phyloP scores from a whole-genome alignment of 1,140 invertebrate genomes.

The Anoplolepis gracilipes region DNA sequence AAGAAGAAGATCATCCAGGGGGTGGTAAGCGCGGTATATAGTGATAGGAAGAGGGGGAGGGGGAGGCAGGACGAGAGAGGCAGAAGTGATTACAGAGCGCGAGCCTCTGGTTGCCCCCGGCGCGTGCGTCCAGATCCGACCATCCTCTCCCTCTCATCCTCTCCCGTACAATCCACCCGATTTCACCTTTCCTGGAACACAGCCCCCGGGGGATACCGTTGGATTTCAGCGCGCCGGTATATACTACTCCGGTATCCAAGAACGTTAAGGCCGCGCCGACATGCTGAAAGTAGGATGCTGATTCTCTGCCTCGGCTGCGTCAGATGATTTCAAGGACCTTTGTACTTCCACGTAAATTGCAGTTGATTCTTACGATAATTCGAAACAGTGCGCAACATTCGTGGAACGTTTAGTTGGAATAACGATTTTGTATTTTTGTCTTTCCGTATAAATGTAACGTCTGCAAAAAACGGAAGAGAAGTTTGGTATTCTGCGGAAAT shows the following conservation, averaged over 20 bases:
- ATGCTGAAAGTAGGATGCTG: conserved; percentile 27
- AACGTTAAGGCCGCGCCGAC: conserved; percentile 64
- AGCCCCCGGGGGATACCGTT: conserved; percentile 67
- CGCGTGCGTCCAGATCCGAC: conserved; percentile 82
- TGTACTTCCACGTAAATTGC: neutral
- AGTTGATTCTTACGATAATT: conserved; percentile 14
- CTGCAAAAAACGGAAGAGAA: neutral
- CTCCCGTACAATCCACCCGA: conserved; percentile 65
- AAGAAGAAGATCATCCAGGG: neutral
- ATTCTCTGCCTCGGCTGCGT: conserved; percentile 21
- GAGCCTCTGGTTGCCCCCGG: conserved; percentile 84
- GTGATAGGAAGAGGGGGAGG: too few relatives aligned
- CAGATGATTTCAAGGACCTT: conserved; percentile 75
- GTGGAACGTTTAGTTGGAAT: neutral
- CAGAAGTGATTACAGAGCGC: conserved; percentile 84
- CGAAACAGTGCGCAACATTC: neutral
- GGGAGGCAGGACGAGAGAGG: conserved; percentile 1
- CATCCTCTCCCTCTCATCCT: conserved; percentile 53
- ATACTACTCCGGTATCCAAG: conserved; percentile 36
- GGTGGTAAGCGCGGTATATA: neutral
- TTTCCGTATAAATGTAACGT: neutral
- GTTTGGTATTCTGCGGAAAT: neutral
- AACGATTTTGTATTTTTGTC: neutral
- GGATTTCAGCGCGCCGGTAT: conserved; percentile 58
- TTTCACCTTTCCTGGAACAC: conserved; percentile 74